A percentile compares a stretch with the other conserved stretches of the same genome.
Evolutionary conservation across 2,888 invertebrate genomes (phyloP).

Genomic region (Eristalis tenax): DNA sequence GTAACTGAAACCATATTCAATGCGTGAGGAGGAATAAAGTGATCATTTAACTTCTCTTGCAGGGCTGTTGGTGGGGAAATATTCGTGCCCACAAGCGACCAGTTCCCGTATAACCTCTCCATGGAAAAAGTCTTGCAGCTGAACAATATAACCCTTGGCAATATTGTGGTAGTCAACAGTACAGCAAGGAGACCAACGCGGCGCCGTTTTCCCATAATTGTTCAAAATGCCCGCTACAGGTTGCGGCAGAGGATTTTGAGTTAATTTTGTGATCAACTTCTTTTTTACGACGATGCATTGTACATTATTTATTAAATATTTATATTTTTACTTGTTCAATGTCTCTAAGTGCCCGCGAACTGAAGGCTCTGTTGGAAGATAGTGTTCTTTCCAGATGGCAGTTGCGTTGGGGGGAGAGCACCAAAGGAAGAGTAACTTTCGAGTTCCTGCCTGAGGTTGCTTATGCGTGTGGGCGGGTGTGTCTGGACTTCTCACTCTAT

Average conservation of each 20-base stretch:
- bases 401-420: too few relatives aligned
- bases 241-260: not conserved
- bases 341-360: too few relatives aligned
- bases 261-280: not conserved
- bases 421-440: too few relatives aligned
- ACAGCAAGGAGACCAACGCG: not conserved
- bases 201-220: conserved; percentile 19
- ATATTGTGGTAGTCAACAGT: not conserved
- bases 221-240: conserved; percentile 7
- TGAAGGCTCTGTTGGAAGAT: too few relatives aligned
- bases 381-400: too few relatives aligned
- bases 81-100: conserved; percentile 77
- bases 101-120: conserved; percentile 79
- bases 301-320: not conserved
- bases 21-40: not conserved
- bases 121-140: conserved; percentile 14
- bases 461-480: too few relatives aligned
- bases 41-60: conserved; percentile 36
- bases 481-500: too few relatives aligned
- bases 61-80: conserved; percentile 77
- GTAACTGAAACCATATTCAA: conserved; percentile 55
- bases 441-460: too few relatives aligned
- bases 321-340: too few relatives aligned
- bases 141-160: conserved; percentile 2
- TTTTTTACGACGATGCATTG: not conserved